phyloP scores from a whole-genome alignment of 2,113 vertebrate genomes.

The Nothoprocta perdicaria region DNA sequence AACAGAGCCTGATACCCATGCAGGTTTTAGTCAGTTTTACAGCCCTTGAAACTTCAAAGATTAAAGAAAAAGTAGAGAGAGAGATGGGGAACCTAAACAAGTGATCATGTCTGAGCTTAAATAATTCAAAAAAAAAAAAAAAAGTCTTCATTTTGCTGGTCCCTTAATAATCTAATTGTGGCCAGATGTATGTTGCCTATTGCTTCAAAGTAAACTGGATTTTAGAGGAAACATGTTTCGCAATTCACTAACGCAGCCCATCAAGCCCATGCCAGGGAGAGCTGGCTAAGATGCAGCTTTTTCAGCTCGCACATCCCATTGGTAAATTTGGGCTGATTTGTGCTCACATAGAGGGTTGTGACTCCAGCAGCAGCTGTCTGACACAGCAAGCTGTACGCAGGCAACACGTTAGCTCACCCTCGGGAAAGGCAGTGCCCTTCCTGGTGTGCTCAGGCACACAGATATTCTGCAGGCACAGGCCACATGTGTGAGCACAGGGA shows the following conservation, averaged over 20 bases:
- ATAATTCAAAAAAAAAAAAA: not conserved
- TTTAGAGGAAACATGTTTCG: conserved; percentile 15
- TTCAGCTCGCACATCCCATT: conserved; percentile 22
- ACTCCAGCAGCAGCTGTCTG: not conserved
- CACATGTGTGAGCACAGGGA: conserved; percentile 51
- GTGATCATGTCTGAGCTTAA: not conserved
- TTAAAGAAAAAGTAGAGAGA: no score
- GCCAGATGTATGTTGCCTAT: conserved; percentile 45
- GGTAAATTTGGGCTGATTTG: conserved; percentile 2
- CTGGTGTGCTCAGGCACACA: conserved; percentile 32
- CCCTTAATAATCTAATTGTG: not conserved
- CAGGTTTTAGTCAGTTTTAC: not conserved
- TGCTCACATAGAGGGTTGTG: not conserved
- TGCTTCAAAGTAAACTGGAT: conserved; percentile 40
- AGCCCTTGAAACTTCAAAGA: not conserved
- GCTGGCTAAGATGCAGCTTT: not conserved
- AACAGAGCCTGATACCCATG: not conserved
- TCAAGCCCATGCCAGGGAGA: conserved; percentile 8
- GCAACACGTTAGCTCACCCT: not conserved
- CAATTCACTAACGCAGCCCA: conserved; percentile 34
- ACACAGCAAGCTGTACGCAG: not conserved
- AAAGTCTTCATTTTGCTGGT: not conserved
- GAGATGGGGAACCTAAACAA: not conserved
- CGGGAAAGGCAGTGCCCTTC: conserved; percentile 39
- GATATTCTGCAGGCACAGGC: conserved; percentile 45